Evolutionary conservation across 2,888 invertebrate species (phyloP).

Genomic region (Lithophane leautieri): DNA sequence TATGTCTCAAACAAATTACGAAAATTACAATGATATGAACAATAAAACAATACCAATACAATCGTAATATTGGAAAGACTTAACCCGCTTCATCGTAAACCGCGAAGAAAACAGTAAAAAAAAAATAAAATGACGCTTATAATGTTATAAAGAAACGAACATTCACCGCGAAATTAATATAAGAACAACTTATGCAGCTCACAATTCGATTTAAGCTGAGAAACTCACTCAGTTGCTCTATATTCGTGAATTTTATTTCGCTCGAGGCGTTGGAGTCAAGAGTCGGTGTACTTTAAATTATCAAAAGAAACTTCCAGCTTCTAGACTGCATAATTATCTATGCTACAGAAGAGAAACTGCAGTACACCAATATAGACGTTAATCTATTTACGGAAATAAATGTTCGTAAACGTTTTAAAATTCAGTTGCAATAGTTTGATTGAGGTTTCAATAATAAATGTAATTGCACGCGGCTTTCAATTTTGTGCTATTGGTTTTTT

Average conservation of each 20-base stretch:
- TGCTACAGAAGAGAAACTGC: slow-evolving; percentile 16
- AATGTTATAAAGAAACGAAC: slow-evolving; percentile 28
- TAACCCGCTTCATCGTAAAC: slow-evolving; percentile 24
- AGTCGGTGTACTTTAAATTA: slow-evolving; percentile 62
- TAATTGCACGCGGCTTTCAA: slow-evolving; percentile 31
- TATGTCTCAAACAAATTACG: slow-evolving; percentile 1
- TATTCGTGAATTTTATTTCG: slow-evolving; percentile 52
- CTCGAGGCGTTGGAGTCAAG: slow-evolving; percentile 23
- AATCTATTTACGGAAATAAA: background rate
- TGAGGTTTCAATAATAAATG: slow-evolving; percentile 45
- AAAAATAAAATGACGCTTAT: slow-evolving; percentile 33
- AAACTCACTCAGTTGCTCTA: slow-evolving; percentile 40
- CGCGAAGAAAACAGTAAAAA: slow-evolving; percentile 28
- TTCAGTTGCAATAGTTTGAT: slow-evolving; percentile 29
- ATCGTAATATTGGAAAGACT: slow-evolving; percentile 1
- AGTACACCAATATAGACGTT: background rate
- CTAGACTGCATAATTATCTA: background rate
- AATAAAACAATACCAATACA: slow-evolving; percentile 22
- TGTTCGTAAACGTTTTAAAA: slow-evolving; percentile 7
- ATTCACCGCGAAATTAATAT: slow-evolving; percentile 41
- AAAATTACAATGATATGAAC: slow-evolving; percentile 10
- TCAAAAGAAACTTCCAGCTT: slow-evolving; percentile 49
- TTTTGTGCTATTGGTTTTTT: slow-evolving; percentile 24
- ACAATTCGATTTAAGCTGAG: slow-evolving; percentile 46
- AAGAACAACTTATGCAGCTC: slow-evolving; percentile 37